Percentiles rank a stretch among this genome's conserved stretches.
These are phyloP conservation scores for Cyphomyrmex costatus DNA, from an alignment of 1,140 invertebrate genomes.

Conservation along the genomic window DNA sequence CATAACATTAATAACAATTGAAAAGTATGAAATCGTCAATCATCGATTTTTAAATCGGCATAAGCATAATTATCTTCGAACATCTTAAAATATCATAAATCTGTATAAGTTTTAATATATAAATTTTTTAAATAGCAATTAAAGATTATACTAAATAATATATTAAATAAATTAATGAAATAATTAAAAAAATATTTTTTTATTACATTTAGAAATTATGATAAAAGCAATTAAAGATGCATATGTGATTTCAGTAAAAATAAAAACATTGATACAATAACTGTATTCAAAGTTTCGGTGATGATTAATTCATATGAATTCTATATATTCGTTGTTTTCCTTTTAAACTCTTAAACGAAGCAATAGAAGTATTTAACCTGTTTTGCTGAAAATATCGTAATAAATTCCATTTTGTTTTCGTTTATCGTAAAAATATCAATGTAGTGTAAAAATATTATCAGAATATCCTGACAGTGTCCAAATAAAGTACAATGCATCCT, in stretches of 20 bases:
- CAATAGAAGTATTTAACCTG: background rate
- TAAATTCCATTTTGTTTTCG: no score
- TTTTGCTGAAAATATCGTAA: background rate
- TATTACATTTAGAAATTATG: background rate
- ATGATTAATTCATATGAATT: background rate
- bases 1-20: slow-evolving; percentile 21
- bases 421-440: background rate
- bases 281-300: background rate
- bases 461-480: background rate
- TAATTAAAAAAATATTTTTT: background rate
- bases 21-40: background rate
- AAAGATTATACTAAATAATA: no score
- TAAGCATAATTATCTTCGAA: no score
- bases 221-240: background rate
- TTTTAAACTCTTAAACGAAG: background rate
- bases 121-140: no score
- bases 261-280: background rate
- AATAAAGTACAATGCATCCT: background rate
- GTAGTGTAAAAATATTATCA: background rate
- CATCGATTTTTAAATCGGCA: background rate
- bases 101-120: no score
- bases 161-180: no score
- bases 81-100: no score
- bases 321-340: background rate
- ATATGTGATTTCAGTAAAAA: background rate